A percentile compares a stretch with the other conserved stretches of the same genome.
phyloP scores from a whole-genome alignment of 2,888 invertebrate genomes.

The Cylindroiulus punctatus region DNA sequence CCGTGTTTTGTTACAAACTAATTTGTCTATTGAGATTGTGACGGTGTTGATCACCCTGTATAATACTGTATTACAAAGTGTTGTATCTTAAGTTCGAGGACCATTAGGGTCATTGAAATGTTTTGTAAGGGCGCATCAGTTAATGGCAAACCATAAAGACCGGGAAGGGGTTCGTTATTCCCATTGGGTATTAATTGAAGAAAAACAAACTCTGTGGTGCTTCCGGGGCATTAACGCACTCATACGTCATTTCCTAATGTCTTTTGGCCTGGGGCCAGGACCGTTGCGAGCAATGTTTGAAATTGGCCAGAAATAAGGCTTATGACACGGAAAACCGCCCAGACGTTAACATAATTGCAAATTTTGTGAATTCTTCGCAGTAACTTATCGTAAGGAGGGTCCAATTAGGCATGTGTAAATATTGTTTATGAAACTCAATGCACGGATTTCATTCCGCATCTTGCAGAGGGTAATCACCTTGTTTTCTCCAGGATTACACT shows the following conservation, averaged over 20 bases:
- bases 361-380: not conserved
- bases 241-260: not conserved
- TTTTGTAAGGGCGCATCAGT: not conserved
- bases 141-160: not conserved
- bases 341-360: not conserved
- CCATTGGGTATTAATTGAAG: not conserved
- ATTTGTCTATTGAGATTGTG: too few relatives aligned
- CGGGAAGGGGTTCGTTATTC: not conserved
- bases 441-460: not conserved
- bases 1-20: too few relatives aligned
- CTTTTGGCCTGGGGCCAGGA: not conserved
- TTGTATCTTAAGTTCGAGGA: too few relatives aligned
- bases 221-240: not conserved
- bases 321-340: not conserved
- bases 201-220: not conserved
- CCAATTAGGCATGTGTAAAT: slow-evolving; percentile 14
- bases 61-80: too few relatives aligned
- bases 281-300: not conserved
- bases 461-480: slow-evolving; percentile 4
- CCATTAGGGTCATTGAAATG: not conserved
- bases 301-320: slow-evolving; percentile 29
- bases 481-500: not conserved
- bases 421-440: not conserved
- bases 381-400: not conserved
- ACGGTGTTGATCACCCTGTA: too few relatives aligned